Conservation (phyloP, 2,888 invertebrate genomes). For the Ecdyonurus torrentis region DNA sequence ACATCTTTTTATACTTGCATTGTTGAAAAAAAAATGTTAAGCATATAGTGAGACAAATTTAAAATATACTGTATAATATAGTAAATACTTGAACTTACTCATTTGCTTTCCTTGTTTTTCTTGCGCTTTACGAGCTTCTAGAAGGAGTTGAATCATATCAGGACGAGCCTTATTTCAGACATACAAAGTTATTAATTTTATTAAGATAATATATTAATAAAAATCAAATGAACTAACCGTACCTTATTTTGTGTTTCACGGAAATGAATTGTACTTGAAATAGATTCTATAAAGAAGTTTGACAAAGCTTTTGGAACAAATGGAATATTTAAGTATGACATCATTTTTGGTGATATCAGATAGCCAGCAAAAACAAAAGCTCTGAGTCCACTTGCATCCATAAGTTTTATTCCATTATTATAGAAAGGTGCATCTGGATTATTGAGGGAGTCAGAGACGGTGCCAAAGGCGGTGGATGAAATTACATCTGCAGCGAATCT, state of each 20-base stretch:
- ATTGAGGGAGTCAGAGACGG: constrained; percentile 6
- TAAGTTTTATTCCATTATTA: constrained; percentile 6
- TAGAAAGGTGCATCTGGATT: constrained; percentile 6
- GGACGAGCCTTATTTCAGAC: no score
- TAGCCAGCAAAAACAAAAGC: not conserved
- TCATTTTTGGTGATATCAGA: constrained; percentile 2
- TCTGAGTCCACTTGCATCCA: constrained; percentile 6
- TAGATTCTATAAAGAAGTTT: constrained; percentile 28
- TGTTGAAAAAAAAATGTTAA: no score
- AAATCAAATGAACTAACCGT: no score
- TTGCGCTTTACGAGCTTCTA: not conserved
- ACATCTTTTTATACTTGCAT: no score
- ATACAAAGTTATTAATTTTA: no score
- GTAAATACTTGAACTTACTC: no score
- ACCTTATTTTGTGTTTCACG: constrained; percentile 24
- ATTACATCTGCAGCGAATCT: constrained; percentile 10
- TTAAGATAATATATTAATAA: no score
- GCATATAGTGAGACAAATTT: no score
- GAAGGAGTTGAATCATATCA: not conserved
- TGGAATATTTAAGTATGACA: not conserved
- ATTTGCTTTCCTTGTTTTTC: no score
- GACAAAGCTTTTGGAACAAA: constrained; percentile 2
- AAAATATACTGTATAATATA: no score
- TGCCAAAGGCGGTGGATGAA: constrained; percentile 8
- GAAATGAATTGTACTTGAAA: constrained; percentile 30